A percentile compares a stretch with the other conserved stretches of the same genome.
These are phyloP conservation scores for Macropis europaea DNA, from an alignment of 2,888 invertebrate genomes.

Conservation along the genomic window DNA sequence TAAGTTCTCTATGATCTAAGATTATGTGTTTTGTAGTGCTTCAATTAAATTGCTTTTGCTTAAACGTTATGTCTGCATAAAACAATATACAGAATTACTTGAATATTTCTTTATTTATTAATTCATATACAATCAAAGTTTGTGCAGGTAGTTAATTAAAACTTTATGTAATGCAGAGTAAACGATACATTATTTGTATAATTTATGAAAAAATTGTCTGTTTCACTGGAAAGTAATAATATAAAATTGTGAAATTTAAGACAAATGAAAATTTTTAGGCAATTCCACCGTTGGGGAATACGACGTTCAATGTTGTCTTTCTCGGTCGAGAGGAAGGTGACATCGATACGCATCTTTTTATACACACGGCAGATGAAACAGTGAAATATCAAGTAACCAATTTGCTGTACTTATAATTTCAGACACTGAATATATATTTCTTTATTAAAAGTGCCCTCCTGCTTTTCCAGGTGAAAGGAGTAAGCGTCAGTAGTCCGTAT, in stretches of 20 bases:
- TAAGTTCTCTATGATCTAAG: slow-evolving; percentile 78
- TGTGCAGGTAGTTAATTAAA: too few relatives aligned
- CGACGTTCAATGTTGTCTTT: slow-evolving; percentile 97
- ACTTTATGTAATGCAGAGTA: too few relatives aligned
- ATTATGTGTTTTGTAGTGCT: not conserved
- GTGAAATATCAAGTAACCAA: slow-evolving; percentile 89
- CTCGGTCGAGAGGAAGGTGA: slow-evolving; percentile 94
- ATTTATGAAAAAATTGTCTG: too few relatives aligned
- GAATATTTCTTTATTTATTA: not conserved
- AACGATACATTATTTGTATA: too few relatives aligned
- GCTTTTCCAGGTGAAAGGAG: slow-evolving; percentile 86
- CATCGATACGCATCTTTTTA: slow-evolving; percentile 92
- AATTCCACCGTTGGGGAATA: slow-evolving; percentile 94
- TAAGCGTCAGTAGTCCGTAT: slow-evolving; percentile 94
- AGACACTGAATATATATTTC: slow-evolving; percentile 6
- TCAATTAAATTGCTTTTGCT: not conserved
- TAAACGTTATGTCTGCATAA: too few relatives aligned
- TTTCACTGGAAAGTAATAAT: too few relatives aligned
- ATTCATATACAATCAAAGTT: not conserved
- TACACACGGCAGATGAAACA: slow-evolving; percentile 96
- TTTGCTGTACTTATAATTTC: slow-evolving; percentile 4
- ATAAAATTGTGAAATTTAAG: slow-evolving; percentile 3
- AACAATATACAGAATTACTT: not conserved
- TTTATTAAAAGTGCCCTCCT: not conserved
- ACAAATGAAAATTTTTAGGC: slow-evolving; percentile 81